Percentiles rank a stretch among this genome's conserved stretches.
Evolutionary conservation across 2,797 vertebrate genomes (phyloP).

Genomic region (Steatocranus sp.): DNA sequence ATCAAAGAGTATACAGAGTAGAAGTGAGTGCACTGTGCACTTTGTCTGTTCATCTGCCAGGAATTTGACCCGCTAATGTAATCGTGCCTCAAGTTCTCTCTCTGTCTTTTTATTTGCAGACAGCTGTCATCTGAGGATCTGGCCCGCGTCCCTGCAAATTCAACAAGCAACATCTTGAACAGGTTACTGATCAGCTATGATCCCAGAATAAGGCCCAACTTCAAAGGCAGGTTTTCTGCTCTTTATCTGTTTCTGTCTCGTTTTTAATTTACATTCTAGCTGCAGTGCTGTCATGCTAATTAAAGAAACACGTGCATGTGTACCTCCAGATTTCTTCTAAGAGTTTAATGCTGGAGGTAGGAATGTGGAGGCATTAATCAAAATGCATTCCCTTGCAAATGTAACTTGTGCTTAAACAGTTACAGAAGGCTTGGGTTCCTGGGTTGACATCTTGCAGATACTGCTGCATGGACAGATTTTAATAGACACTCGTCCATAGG

Average conservation of each 20-base stretch:
- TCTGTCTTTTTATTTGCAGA: constrained; percentile 68
- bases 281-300: constrained; percentile 27
- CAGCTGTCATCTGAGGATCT: constrained; percentile 94
- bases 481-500: neutral
- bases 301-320: neutral
- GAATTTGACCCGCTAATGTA: constrained; percentile 50
- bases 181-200: constrained; percentile 93
- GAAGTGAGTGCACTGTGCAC: constrained; percentile 3
- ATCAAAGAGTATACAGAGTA: constrained; percentile 38
- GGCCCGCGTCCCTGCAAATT: constrained; percentile 90
- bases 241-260: constrained; percentile 35
- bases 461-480: neutral
- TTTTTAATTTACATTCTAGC: constrained; percentile 28
- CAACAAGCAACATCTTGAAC: constrained; percentile 98
- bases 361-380: neutral
- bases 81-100: constrained; percentile 21
- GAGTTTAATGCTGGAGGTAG: neutral
- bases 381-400: neutral
- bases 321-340: neutral
- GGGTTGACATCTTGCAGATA: neutral
- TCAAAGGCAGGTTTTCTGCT: constrained; percentile 85
- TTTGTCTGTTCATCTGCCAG: constrained; percentile 39
- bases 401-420: neutral
- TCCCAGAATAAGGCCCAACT: constrained; percentile 97
- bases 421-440: neutral